phyloP scores from a whole-genome alignment of 1,140 invertebrate species.

The Popillia japonica region DNA sequence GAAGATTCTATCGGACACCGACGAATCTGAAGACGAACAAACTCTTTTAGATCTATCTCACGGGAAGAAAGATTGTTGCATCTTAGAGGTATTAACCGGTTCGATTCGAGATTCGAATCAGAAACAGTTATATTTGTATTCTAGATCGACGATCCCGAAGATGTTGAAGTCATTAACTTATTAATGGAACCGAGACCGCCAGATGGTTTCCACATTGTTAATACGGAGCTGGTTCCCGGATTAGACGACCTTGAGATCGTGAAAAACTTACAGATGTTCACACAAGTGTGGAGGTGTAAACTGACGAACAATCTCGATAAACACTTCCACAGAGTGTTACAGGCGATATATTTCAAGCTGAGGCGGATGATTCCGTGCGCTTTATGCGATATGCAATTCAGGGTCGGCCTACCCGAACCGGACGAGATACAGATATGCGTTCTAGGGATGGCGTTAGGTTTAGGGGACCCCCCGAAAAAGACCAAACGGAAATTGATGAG shows the following conservation, averaged over 20 bases:
- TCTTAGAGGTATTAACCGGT: constrained; percentile 79
- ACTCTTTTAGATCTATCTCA: constrained; percentile 78
- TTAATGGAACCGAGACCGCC: constrained; percentile 81
- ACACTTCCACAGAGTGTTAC: constrained; percentile 64
- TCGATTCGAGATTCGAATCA: too few species aligned
- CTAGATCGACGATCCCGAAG: constrained; percentile 88
- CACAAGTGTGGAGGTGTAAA: constrained; percentile 81
- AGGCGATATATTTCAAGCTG: constrained; percentile 87
- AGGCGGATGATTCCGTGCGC: constrained; percentile 84
- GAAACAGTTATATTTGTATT: too few species aligned
- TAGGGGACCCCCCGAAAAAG: constrained; percentile 67
- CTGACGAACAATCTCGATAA: constrained; percentile 73
- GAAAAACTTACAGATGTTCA: constrained; percentile 87
- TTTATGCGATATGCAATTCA: constrained; percentile 79
- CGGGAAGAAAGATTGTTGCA: constrained; percentile 84
- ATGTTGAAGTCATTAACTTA: constrained; percentile 80
- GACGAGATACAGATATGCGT: constrained; percentile 91
- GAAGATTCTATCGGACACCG: constrained; percentile 64
- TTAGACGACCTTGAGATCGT: constrained; percentile 73
- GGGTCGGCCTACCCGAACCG: constrained; percentile 81
- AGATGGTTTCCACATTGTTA: constrained; percentile 84
- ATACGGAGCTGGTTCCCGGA: constrained; percentile 82
- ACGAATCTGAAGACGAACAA: constrained; percentile 77
- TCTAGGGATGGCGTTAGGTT: constrained; percentile 74
- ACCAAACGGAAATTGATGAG: background rate